A percentile compares a stretch with the other conserved stretches of the same genome.
phyloP scores from a whole-genome alignment of 2,797 vertebrate species.

The Onychomys leucogaster region DNA sequence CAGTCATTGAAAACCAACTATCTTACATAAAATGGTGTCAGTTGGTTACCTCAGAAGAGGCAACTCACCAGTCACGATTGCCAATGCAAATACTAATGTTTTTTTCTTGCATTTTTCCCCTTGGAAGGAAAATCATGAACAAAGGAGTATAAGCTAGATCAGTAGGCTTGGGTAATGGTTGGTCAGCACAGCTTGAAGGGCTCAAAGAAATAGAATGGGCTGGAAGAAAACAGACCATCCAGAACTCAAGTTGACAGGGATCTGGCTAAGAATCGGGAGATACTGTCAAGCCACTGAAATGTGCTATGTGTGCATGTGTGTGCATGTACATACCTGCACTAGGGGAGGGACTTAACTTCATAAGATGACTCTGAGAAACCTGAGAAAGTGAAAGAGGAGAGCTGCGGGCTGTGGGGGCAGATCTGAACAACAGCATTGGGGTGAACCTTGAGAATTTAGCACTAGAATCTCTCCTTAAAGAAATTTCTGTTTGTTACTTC shows the following conservation, averaged over 20 bases:
- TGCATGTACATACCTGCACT: neutral
- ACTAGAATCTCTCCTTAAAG: slow-evolving; percentile 31
- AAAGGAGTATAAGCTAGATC: neutral
- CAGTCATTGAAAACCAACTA: neutral
- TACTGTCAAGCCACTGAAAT: neutral
- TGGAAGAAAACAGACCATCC: neutral
- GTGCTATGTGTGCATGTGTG: neutral
- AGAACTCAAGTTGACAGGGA: neutral
- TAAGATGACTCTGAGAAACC: slow-evolving; percentile 16
- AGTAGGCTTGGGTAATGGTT: neutral
- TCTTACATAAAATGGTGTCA: neutral
- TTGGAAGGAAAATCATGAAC: neutral
- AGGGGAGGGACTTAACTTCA: neutral
- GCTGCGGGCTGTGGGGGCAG: neutral
- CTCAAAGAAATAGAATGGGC: neutral
- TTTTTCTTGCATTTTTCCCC: neutral
- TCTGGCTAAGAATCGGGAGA: neutral
- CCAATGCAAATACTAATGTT: slow-evolving; percentile 1
- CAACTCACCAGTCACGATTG: neutral
- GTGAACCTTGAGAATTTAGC: neutral
- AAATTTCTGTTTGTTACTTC: neutral
- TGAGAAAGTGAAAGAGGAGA: neutral
- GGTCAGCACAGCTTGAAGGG: neutral
- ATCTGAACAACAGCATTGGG: neutral
- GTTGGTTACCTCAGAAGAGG: neutral